Base-by-base conservation (phyloP, 2,888 invertebrate species). In the Philonicus albiceps region DNA sequence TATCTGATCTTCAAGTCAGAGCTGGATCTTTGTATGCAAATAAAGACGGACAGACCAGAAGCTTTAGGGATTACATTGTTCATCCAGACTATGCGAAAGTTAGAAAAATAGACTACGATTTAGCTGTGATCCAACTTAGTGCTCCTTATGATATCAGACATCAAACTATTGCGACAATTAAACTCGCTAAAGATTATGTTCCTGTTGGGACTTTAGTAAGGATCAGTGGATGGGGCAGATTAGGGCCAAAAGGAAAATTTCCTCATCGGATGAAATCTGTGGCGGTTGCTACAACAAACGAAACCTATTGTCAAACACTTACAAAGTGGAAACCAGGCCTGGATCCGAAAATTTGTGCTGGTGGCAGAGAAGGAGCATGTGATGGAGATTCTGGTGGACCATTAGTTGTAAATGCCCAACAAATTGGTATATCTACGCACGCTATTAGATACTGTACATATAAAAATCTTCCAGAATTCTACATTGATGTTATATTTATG, bases 371-470 rank as follows among this genome's bases (percentile, higher is more conserved):
- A 27, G 88, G 88, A 34, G 85, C 87, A 16, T 88, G 88, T 22
- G 76, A 86, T 19, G 88, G 88, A 7, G 87, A 88, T 85, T 87
- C 87, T n/a, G 88, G 88, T 31, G 88, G 87, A 8, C 88, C 88
- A 49, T 76, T 86, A n/a, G 72, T 85, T 43, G 55, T 74, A 19
- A 74, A 85, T 49, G 34, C 40, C 2, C 80, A 78, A 40, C 22
- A 86, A 31, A 30, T 86, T 74, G 88, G 88, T 16, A 78, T 88
- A 49, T 49, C 16, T 80, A 80, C 16, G 19, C 53, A 53, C 11
- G 8, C 0, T 22, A 0, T 22, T 22, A 2, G 2, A 7, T 64
- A 64, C 11, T 64, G 64, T 11, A 64, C 64, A 22, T 19, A 11
- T 64, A 7, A n/a, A 49, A 49, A 49, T 64, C 64, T 64, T 64